These are phyloP conservation scores for Otolemur garnettii DNA, from an alignment of 2,113 vertebrate species.

Conservation along the genomic window DNA sequence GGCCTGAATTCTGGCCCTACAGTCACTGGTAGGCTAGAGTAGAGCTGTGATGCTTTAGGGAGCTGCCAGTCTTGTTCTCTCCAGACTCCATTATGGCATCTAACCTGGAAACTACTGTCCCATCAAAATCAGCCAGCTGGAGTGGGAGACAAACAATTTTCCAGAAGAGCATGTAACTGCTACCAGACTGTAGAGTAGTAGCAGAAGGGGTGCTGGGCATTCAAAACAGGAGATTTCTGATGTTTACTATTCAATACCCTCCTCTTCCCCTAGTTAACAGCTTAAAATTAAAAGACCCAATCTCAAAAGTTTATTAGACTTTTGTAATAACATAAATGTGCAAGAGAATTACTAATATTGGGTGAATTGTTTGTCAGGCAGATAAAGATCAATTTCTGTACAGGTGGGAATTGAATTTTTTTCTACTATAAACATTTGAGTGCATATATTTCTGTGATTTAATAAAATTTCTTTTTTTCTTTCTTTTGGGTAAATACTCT, in stretches of 20 bases:
- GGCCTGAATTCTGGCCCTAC: neutral
- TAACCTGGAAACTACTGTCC: neutral
- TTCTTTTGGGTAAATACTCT: too few species aligned
- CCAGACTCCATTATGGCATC: neutral
- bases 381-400: neutral
- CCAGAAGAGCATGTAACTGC: neutral
- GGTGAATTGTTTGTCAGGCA: neutral
- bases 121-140: neutral
- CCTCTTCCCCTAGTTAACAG: neutral
- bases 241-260: neutral
- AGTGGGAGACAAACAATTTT: neutral
- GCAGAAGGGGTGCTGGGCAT: neutral
- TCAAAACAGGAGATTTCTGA: neutral
- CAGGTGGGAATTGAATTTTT: neutral
- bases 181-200: neutral
- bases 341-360: neutral
- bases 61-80: neutral
- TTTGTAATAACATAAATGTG: neutral
- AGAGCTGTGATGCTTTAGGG: neutral
- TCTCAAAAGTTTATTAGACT: neutral
- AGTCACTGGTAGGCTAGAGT: neutral
- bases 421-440: too few species aligned
- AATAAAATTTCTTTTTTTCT: too few species aligned
- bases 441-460: too few species aligned
- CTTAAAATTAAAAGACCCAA: neutral